Conservation (phyloP, 2,888 invertebrate genomes). For the Stenchaetothrips biformis region DNA sequence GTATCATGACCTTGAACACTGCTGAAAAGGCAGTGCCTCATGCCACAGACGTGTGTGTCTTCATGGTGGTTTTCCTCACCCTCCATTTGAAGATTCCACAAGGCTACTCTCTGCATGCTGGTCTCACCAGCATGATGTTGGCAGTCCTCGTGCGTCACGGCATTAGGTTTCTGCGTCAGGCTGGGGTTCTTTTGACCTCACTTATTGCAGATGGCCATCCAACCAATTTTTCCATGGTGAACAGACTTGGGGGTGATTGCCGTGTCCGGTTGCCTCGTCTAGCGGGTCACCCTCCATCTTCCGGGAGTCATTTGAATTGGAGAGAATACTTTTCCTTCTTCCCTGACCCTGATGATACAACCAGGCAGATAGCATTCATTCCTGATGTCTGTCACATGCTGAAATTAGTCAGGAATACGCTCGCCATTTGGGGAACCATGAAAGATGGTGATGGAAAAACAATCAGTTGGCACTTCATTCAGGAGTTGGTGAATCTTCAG, state of each 20-base stretch:
- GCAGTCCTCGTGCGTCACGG: background rate
- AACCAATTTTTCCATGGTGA: background rate
- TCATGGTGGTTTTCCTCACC: background rate
- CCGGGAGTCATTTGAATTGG: background rate
- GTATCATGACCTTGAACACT: no score
- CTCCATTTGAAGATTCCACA: background rate
- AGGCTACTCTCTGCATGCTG: background rate
- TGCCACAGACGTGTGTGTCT: background rate
- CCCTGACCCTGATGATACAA: background rate
- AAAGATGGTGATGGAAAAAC: background rate
- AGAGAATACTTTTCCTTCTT: background rate
- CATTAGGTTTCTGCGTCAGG: background rate
- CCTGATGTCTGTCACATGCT: constrained; percentile 32
- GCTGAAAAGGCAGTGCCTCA: background rate
- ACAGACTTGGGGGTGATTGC: background rate
- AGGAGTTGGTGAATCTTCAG: constrained; percentile 28
- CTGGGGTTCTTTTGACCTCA: background rate
- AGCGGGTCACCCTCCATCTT: background rate
- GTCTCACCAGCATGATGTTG: background rate
- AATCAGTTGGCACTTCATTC: background rate
- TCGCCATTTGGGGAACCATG: constrained; percentile 26
- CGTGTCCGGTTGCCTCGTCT: background rate
- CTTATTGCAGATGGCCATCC: background rate
- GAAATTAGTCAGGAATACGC: constrained; percentile 31
- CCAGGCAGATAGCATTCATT: background rate